Evolutionary conservation across 2,888 invertebrate genomes (phyloP), one percentile per base, ranked within the genome.

Genomic region (Bruchidius siliquastri): DNA sequence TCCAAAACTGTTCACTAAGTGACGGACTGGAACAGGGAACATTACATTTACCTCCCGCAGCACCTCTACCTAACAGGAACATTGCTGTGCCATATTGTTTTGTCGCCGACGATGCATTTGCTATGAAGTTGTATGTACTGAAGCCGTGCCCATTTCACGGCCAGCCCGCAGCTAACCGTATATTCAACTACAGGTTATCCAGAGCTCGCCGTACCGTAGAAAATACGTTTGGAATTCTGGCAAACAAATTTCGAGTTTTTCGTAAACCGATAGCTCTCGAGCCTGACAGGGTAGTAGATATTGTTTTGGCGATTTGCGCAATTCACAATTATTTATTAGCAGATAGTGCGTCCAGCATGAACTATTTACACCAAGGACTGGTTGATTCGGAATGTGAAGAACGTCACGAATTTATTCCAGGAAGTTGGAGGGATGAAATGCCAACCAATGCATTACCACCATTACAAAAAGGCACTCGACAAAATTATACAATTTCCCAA

Each of bases 81-180:
- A 75, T 67, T 13, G 49, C 67, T 67, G 71, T 73, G 6, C 69
- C 72, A 20, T 72, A 71, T 21, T 10, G 74, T 22, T 66, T 74
- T n/a, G 73, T 78, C 22, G 75, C 76, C 20, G 78, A 77, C 72
- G 74, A 77, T 70, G 78, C 77, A 21, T 78, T 78, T 72, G 74
- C 73, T 18, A 71, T 78, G 74, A 74, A 72, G 30, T 68, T 71
- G 67, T 73, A 76, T 74, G 69, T 75, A 72, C 72, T 73, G 69
- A 78, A 80, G 75, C 79, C 76, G 0, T 73, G 68, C 22, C 71
- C 71, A 69, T 73, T 70, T 70, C 71, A 71, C 21, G 73, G 73
- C 32, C 75, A 73, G 71, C 73, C 77, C 66, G 75, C 71, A 66
- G 69, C 75, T 71, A 72, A 79, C 49, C 32, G 75, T 72, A 73